phyloP scores from a whole-genome alignment of 2,888 invertebrate species.

The Nomada goodeniana region DNA sequence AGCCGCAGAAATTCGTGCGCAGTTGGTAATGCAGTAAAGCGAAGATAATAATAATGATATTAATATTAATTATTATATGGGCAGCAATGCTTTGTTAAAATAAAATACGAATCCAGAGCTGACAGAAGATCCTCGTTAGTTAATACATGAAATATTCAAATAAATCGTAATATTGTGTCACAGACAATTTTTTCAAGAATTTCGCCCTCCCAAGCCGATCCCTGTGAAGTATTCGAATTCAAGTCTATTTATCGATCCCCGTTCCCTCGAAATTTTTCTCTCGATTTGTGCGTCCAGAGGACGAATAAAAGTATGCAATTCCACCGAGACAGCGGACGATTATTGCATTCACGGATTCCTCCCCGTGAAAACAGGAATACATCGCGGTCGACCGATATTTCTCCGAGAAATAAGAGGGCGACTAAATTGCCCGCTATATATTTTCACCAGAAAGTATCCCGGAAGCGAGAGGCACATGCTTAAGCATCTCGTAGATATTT shows the following conservation, averaged over 20 bases:
- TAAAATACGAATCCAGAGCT: no score
- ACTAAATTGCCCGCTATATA: constrained; percentile 8
- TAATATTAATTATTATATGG: no score
- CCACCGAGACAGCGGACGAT: background rate
- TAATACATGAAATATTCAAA: background rate
- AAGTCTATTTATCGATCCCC: background rate
- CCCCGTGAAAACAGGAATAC: background rate
- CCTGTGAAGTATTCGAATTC: background rate
- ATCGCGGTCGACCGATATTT: background rate
- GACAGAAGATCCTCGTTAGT: background rate
- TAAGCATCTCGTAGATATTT: constrained; percentile 15
- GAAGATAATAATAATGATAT: no score
- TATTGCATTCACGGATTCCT: background rate
- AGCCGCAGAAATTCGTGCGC: background rate
- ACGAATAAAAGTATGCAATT: background rate
- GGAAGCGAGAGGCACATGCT: background rate
- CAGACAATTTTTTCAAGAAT: no score
- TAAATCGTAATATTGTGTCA: no score
- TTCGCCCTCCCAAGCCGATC: no score
- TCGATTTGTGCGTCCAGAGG: background rate
- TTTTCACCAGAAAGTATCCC: background rate
- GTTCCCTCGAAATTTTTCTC: background rate
- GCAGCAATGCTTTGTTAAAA: no score
- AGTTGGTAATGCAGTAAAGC: background rate
- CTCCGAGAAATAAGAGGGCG: background rate